Evolutionary conservation across 2,888 invertebrate genomes (phyloP), one percentile per base, ranked within the genome.

Genomic region (Apotomis turbidana): DNA sequence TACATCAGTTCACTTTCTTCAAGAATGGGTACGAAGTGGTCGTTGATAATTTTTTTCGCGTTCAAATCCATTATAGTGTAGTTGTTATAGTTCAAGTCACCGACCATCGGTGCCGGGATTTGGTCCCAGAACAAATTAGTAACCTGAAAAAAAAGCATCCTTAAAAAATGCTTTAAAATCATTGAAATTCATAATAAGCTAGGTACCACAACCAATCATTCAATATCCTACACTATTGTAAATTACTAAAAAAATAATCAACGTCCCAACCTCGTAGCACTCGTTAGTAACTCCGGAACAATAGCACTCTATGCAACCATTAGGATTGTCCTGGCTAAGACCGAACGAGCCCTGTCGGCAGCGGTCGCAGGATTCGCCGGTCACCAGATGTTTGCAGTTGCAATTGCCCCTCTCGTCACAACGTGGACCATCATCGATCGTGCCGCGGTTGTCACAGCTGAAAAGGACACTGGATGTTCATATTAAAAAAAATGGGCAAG

Each of bases 271-370:
- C 83, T 97, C 96, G 63, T 95, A 94, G 84, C 99, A 99, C 46
- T 95, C 94, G 3, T 91, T 93, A 0, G 96, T 95, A 8, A 97
- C 95, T 10, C 97, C 97, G 36, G 97, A 97, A 87, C 99, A 99
- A 94, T 96, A 98, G 85, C 99, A 99, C 69, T 96, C 94, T 60
- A 95, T 94, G 85, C 99, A 99, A 9, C 98, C 98, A 61, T 95
- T 94, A 0, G 95, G 94, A 87, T 97, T 96, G 13, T 87, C 87
- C 0, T 87, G 83, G 27, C 96, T 95, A 0, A 99, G 93, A 27
- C 97, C 97, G 85, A 97, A 99, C 0, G 97, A 96, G 5, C 97
- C 97, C 4, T 94, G 92, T 4, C 96, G 94, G 84, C 99, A 99
- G 36, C 95, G 94, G 83, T 97, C 95, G 84, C 99, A 99, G 62